These are phyloP conservation scores for Atractosteus spatula DNA, from an alignment of 2,113 vertebrate species.

Conservation along the genomic window DNA sequence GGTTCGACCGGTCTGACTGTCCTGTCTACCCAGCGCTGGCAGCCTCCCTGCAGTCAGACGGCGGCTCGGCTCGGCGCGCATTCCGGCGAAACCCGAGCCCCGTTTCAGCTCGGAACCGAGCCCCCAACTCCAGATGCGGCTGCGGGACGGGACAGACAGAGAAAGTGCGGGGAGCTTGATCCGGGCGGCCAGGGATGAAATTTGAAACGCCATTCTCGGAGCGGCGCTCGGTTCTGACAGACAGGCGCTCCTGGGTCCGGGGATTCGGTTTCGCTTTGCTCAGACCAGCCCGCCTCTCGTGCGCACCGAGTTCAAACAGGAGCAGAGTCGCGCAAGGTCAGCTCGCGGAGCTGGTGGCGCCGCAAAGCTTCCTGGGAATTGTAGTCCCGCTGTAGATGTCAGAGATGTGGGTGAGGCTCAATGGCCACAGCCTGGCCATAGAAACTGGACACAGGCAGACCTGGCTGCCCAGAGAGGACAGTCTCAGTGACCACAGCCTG, in stretches of 20 bases:
- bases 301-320: neutral
- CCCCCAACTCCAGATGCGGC: slow-evolving; percentile 9
- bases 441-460: no score
- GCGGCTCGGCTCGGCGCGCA: slow-evolving; percentile 1
- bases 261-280: slow-evolving; percentile 1
- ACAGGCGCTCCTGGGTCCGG: slow-evolving; percentile 12
- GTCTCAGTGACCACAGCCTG: no score
- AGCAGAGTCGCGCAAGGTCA: neutral
- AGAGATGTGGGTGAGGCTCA: no score
- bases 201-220: slow-evolving; percentile 50
- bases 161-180: slow-evolving; percentile 20
- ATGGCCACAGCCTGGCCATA: no score
- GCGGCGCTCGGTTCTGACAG: slow-evolving; percentile 6
- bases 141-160: slow-evolving; percentile 19
- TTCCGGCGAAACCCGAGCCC: neutral
- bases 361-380: neutral
- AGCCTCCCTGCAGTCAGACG: neutral
- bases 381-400: no score
- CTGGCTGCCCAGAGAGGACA: no score
- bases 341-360: neutral
- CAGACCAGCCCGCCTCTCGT: neutral
- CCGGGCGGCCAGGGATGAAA: slow-evolving; percentile 38
- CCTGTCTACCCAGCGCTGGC: no score
- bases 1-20: no score
- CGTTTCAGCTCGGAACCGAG: slow-evolving; percentile 5